phyloP scores from a whole-genome alignment of 2,797 vertebrate species.

The Emys orbicularis region DNA sequence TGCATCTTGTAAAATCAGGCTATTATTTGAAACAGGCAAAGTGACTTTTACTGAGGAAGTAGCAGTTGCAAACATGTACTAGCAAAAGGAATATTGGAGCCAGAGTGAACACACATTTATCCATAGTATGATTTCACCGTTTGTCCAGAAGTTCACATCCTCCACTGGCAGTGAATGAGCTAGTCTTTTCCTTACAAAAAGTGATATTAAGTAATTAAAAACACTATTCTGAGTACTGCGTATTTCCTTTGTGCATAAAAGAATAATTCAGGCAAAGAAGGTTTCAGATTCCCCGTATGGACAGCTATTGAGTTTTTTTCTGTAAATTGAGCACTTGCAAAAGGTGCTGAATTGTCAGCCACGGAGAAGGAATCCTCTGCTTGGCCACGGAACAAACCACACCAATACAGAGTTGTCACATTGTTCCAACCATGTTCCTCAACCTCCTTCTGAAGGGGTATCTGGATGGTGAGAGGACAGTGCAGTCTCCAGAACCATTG shows the following conservation, averaged over 20 bases:
- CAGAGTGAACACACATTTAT: slow-evolving; percentile 17
- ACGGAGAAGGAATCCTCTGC: not conserved
- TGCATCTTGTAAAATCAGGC: not conserved
- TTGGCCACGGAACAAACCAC: not conserved
- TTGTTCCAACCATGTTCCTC: not conserved
- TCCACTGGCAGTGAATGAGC: not conserved
- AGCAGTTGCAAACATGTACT: not conserved
- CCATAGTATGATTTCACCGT: slow-evolving; percentile 21
- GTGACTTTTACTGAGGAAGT: not conserved
- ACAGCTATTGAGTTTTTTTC: not conserved
- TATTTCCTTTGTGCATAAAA: not conserved
- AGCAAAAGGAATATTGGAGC: not conserved
- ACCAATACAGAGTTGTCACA: fast-evolving
- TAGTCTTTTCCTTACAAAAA: not conserved
- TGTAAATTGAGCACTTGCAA: slow-evolving; percentile 7
- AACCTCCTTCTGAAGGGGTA: not conserved
- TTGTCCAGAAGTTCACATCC: not conserved
- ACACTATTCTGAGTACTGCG: not conserved
- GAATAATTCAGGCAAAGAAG: not conserved
- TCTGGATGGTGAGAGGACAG: not conserved
- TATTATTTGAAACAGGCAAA: not conserved
- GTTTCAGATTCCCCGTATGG: not conserved
- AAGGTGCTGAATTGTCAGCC: not conserved
- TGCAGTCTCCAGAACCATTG: not conserved
- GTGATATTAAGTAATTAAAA: not conserved